Evolutionary conservation across 2,888 invertebrate species (phyloP), one percentile per base, ranked within the genome.

Genomic region (Pseudolycoriella hygida): DNA sequence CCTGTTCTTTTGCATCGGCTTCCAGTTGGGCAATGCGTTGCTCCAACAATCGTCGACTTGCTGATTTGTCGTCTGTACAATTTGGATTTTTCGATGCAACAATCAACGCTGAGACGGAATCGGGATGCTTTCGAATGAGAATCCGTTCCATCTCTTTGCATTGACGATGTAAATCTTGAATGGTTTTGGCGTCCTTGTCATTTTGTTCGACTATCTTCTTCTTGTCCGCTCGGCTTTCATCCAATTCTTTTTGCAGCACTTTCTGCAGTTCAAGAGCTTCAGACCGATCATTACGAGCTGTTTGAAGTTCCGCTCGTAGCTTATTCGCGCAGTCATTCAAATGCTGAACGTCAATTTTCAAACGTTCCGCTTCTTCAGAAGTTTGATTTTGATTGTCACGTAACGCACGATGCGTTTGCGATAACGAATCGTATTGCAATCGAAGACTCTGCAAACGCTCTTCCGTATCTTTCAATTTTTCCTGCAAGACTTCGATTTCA

Each of bases 121-220:
- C 84, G 0, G 85, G 85, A 67, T 85, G 82, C 59, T 84, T 84
- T 46, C 83, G 70, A 57, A 74, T 77, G 18, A 85, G 68, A 53
- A 84, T 84, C 56, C 80, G 69, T 55, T 85, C 85, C 83, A 85
- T 83, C 66, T 85, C 85, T 52, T 79, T 79, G 11, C 84, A 80
- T 60, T 86, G 85, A 38, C 84, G 68, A 54, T 81, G 81, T 31
- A 86, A 61, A 64, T 86, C 85, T 57, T 79, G 73, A 49, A 83
- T 80, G 41, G 73, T 71, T 51, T 72, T 72, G 2, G 68, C 67
- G 57, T 80, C 80, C 60, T 75, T 78, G 45, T 77, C 77, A 51
- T 69, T 74, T 54, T 72, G 74, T 42, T 72, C 62, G 14, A 60
- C 61, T 19, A 69, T 58, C 50, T 67, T 70, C 48, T 70, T 74